These are phyloP conservation scores for Zingel zingel DNA, from an alignment of 2,113 vertebrate genomes.

Conservation along the genomic window DNA sequence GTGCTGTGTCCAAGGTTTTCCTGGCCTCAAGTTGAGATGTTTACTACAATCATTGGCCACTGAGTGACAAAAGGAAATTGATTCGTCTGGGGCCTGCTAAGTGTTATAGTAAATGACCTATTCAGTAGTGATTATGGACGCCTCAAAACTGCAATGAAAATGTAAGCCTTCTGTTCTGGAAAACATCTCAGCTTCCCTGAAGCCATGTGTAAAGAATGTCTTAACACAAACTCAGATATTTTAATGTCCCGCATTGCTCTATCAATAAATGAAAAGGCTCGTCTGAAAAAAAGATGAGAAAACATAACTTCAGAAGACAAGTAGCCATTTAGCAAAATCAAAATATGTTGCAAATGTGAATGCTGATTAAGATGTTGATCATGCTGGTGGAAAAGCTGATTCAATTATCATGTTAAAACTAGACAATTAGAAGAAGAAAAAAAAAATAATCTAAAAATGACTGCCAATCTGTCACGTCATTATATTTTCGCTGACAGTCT, in stretches of 20 bases:
- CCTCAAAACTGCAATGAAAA: constrained; percentile 70
- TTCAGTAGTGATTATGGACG: constrained; percentile 76
- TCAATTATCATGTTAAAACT: constrained; percentile 65
- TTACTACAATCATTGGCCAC: constrained; percentile 78
- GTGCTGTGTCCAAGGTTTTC: constrained; percentile 75
- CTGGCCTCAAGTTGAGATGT: constrained; percentile 74
- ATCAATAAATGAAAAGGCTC: constrained; percentile 42
- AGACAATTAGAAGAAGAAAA: constrained; percentile 54
- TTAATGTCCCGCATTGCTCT: constrained; percentile 33
- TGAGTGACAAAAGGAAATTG: constrained; percentile 81
- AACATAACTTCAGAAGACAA: constrained; percentile 30
- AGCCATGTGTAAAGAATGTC: constrained; percentile 51
- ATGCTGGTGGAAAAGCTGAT: constrained; percentile 43
- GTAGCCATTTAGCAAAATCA: constrained; percentile 25
- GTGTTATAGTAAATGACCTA: constrained; percentile 79
- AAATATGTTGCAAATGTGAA: constrained; percentile 45
- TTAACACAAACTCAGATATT: constrained; percentile 37
- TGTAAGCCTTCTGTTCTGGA: constrained; percentile 54
- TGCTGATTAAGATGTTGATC: constrained; percentile 44
- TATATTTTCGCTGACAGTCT: constrained; percentile 80
- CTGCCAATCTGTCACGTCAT: constrained; percentile 76
- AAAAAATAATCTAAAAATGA: constrained; percentile 58
- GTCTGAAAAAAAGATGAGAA: constrained; percentile 33
- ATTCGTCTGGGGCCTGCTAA: constrained; percentile 76
- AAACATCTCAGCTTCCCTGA: constrained; percentile 39